phyloP scores from a whole-genome alignment of 2,113 vertebrate species.

The Prietella phreatophila region DNA sequence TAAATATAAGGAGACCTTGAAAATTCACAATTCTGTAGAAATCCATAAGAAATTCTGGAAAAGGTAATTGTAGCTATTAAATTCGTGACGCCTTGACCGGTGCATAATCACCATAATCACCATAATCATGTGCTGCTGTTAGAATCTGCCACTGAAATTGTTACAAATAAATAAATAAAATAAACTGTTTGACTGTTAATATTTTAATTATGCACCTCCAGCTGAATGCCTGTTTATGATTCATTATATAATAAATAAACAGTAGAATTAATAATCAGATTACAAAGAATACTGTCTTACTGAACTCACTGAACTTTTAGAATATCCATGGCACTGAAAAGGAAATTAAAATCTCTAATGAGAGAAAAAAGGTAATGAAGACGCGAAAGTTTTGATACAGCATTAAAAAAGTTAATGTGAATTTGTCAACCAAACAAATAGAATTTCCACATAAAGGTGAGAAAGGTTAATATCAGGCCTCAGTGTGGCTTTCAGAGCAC shows the following conservation, averaged over 20 bases:
- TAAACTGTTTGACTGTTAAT: slow-evolving; percentile 12
- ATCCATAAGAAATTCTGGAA: background rate
- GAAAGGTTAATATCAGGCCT: slow-evolving; percentile 35
- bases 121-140: slow-evolving; percentile 30
- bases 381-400: background rate
- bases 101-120: slow-evolving; percentile 10
- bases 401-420: background rate
- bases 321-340: background rate
- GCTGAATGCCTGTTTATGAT: background rate
- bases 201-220: slow-evolving; percentile 17
- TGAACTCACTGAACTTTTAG: background rate
- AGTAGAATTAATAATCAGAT: background rate
- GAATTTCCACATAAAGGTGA: background rate
- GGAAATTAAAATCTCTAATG: background rate
- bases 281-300: background rate
- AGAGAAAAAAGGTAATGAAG: background rate
- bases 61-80: slow-evolving; percentile 17
- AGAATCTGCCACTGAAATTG: background rate
- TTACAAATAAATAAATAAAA: background rate
- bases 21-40: background rate
- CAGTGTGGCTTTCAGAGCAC: slow-evolving; percentile 8
- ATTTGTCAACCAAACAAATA: background rate
- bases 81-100: slow-evolving; percentile 14
- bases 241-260: slow-evolving; percentile 4
- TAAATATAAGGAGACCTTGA: background rate